Percentiles rank a stretch among this genome's conserved stretches.
Conservation (phyloP, 1,140 invertebrate genomes). For the Tenebrio molitor region DNA sequence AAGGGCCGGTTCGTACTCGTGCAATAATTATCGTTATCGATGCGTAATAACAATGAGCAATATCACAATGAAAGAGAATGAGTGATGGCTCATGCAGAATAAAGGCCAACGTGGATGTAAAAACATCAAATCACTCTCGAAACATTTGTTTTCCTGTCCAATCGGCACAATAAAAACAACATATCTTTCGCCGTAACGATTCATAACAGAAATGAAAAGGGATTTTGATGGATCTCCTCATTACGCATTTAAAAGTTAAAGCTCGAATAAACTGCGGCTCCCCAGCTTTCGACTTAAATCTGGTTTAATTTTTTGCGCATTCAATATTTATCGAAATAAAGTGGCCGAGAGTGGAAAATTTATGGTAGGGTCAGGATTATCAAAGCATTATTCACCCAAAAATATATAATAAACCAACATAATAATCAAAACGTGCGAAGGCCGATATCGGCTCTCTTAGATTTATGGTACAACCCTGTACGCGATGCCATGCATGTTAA, state of each 20-base stretch:
- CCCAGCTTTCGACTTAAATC: not conserved
- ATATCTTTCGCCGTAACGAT: slow-evolving; percentile 48
- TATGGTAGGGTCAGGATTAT: slow-evolving; percentile 14
- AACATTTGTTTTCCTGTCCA: slow-evolving; percentile 59
- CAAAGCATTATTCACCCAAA: slow-evolving; percentile 43
- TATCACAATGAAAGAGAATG: slow-evolving; percentile 51
- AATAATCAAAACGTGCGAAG: slow-evolving; percentile 46
- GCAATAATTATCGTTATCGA: slow-evolving; percentile 48
- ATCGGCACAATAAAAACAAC: slow-evolving; percentile 54
- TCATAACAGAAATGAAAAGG: slow-evolving; percentile 50
- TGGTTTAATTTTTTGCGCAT: not conserved
- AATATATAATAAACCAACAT: slow-evolving; percentile 50
- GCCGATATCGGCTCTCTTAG: slow-evolving; percentile 20
- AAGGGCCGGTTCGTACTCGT: slow-evolving; percentile 10
- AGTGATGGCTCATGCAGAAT: slow-evolving; percentile 52
- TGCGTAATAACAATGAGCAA: slow-evolving; percentile 48
- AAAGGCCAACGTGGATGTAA: slow-evolving; percentile 52
- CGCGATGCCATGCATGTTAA: slow-evolving; percentile 46
- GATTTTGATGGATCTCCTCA: slow-evolving; percentile 48
- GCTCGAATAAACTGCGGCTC: not conserved
- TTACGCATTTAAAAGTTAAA: slow-evolving; percentile 27
- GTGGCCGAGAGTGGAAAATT: not conserved
- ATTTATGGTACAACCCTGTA: slow-evolving; percentile 43
- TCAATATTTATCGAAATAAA: slow-evolving; percentile 23
- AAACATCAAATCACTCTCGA: slow-evolving; percentile 58